phyloP scores from a whole-genome alignment of 2,888 invertebrate species.

The Crossocerus cetratus region DNA sequence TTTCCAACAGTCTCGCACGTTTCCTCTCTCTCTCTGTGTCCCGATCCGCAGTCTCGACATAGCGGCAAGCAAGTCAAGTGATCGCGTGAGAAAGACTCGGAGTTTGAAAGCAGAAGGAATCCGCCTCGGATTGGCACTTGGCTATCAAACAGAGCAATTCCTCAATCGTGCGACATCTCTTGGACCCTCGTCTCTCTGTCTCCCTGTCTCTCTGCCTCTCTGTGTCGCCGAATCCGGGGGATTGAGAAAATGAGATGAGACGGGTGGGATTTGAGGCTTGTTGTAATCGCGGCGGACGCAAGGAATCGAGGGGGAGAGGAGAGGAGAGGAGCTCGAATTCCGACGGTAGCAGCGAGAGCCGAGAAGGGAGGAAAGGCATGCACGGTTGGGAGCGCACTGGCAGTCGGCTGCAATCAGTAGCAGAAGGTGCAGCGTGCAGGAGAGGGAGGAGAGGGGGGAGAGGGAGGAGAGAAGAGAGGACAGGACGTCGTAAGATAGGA shows the following conservation, averaged over 20 bases:
- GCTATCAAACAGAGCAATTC: constrained; percentile 21
- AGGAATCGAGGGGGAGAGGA: constrained; percentile 19
- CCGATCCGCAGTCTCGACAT: no score
- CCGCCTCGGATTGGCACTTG: constrained; percentile 21
- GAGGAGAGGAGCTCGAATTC: no score
- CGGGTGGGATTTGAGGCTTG: no score
- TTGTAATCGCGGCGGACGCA: no score
- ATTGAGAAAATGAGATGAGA: no score
- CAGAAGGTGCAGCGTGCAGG: constrained; percentile 30
- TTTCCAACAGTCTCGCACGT: constrained; percentile 23
- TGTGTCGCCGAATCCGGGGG: no score
- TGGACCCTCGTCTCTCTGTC: neutral
- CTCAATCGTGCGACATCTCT: neutral
- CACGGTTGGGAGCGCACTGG: constrained; percentile 26
- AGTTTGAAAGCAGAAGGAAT: no score
- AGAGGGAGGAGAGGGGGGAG: constrained; percentile 11
- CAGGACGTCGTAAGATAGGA: neutral
- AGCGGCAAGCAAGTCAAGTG: no score
- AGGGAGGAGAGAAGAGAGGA: neutral
- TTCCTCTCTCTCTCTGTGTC: neutral
- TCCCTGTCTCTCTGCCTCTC: neutral
- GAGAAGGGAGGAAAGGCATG: constrained; percentile 37
- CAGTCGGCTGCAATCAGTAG: constrained; percentile 39
- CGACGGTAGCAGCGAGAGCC: no score
- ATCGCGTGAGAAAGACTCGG: no score